Conservation (phyloP, 2,113 vertebrate genomes). For the Pteruthius melanotis region DNA sequence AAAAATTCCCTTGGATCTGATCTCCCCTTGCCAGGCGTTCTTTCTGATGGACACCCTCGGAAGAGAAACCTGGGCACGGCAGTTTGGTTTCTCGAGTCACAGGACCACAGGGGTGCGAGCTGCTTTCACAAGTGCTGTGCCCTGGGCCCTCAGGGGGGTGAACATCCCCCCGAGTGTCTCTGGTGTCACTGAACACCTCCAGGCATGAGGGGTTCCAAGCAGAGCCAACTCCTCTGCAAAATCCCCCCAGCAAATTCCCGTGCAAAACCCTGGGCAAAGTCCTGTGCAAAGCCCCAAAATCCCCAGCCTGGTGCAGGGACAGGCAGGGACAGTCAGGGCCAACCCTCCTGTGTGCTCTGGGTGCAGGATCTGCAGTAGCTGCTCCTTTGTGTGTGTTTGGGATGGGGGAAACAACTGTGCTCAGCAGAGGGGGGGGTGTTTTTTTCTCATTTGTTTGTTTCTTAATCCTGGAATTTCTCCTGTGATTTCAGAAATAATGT, state of each 20-base stretch:
- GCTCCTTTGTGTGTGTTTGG: background rate
- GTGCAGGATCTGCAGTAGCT: background rate
- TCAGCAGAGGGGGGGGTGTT: background rate
- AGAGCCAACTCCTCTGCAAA: background rate
- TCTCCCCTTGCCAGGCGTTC: background rate
- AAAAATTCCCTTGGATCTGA: background rate
- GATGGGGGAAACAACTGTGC: fast-evolving
- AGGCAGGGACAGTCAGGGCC: background rate
- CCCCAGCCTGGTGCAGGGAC: background rate
- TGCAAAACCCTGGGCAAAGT: background rate
- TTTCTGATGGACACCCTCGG: background rate
- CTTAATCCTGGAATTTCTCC: background rate
- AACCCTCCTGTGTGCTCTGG: fast-evolving
- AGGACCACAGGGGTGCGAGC: fast-evolving
- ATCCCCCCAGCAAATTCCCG: too few species aligned
- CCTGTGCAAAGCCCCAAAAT: background rate
- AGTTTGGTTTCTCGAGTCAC: background rate
- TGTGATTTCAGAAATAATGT: background rate
- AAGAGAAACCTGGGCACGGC: background rate
- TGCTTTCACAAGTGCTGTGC: background rate
- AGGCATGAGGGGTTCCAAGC: fast-evolving
- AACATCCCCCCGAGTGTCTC: background rate
- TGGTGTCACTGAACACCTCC: background rate
- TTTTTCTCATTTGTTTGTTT: background rate
- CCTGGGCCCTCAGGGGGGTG: background rate